Evolutionary conservation across 1,140 invertebrate species (phyloP), one percentile per base, ranked within the genome.

Genomic region (Phocides pigmalion): DNA sequence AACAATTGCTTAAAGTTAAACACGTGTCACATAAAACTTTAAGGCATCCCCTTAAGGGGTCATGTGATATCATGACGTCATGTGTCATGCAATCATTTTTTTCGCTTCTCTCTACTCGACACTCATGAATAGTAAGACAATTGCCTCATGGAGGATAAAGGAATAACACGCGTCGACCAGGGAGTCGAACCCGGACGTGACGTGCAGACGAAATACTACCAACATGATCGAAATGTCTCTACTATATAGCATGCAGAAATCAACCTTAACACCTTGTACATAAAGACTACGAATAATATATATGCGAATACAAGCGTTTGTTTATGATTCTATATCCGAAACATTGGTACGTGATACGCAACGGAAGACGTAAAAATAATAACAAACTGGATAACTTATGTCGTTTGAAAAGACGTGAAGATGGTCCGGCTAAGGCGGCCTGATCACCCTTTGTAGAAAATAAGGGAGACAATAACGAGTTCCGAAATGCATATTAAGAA

Each of bases 301-400:
- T 12, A 12, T 14, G 1, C 50, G 53, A 15, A 32, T n/a, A 8
- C 20, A 44, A 1, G 44, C 32, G 28, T 66, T 56, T 64, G 59
- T 72, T 64, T 65, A 66, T 70, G 62, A 46, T 64, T 50, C 49
- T 66, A 66, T 62, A 42, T 70, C 70, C 66, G 63, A 71, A 70
- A 68, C 49, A 73, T 72, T 17, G 46, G 70, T 49, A 83, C 78
- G 78, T 81, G 80, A 76, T 64, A 71, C 62, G 75, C 65, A 80
- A 72, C 61, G 70, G 68, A 79, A 82, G 68, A 68, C 64, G 68
- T 68, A 28, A 70, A 82, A 82, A 86, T 84, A 84, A 84, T 76
- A 79, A 82, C 70, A 75, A 68, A 62, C 37, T 56, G 14, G 6
- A 14, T 20, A 32, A 28, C 42, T 42, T 42, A 46, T 17, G 39